Evolutionary conservation across 1,140 invertebrate genomes (phyloP).

Genomic region (Gryllus bimaculatus): DNA sequence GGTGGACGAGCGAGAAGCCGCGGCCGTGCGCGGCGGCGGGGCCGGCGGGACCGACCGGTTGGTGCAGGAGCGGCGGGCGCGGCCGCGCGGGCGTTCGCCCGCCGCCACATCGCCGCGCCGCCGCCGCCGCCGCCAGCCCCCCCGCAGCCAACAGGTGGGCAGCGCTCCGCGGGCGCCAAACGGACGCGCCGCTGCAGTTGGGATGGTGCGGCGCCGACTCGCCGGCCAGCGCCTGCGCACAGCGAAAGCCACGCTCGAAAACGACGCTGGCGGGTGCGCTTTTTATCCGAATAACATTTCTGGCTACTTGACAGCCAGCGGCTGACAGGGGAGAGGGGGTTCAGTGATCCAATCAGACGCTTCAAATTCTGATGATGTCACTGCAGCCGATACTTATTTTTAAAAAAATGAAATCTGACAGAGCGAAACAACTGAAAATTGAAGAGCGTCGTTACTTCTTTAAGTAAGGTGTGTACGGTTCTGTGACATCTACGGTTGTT

Average conservation of each 20-base stretch:
- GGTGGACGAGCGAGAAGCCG: conserved; percentile 8
- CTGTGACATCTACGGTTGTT: too few species aligned
- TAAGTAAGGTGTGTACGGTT: too few species aligned
- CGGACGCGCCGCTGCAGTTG: conserved; percentile 21
- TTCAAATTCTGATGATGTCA: too few species aligned
- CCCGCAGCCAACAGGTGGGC: conserved; percentile 40
- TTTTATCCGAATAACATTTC: too few species aligned
- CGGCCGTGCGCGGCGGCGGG: conserved; percentile 25
- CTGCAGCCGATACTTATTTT: too few species aligned
- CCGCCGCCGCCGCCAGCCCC: neutral
- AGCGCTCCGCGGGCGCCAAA: conserved; percentile 24
- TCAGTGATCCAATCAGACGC: too few species aligned
- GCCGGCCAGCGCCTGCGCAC: neutral
- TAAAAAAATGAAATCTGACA: too few species aligned
- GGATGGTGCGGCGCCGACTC: conserved; percentile 3
- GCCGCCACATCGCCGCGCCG: neutral
- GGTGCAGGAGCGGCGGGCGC: neutral
- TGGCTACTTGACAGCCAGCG: too few species aligned
- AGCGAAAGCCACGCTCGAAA: neutral
- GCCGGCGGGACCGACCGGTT: neutral
- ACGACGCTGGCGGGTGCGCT: too few species aligned
- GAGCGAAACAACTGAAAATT: too few species aligned
- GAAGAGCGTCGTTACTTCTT: too few species aligned
- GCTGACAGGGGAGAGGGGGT: too few species aligned
- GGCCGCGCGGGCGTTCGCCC: conserved; percentile 26